Evolutionary conservation across 2,797 vertebrate genomes (phyloP), one percentile per base, ranked within the genome.

Genomic region (Labeo calbasu): DNA sequence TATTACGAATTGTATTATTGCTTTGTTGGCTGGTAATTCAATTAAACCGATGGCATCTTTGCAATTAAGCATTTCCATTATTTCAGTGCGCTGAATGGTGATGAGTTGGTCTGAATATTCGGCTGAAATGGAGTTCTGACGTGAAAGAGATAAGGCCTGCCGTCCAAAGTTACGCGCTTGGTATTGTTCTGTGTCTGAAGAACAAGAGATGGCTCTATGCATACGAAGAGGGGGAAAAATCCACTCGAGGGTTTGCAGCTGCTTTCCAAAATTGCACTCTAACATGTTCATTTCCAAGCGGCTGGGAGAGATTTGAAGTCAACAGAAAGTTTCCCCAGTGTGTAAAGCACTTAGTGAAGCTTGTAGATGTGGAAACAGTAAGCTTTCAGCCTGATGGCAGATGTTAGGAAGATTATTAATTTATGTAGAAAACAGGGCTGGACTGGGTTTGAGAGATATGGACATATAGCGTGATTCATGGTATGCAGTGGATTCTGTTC

Each of bases 1-100:
- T 81, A 81, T 78, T 88, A 75, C 75, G 36, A 84, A 78, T 88
- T 86, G 83, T 87, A 75, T 87, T 88, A 83, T 71, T 86, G 84
- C 87, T 89, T 90, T 90, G 89, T 89, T 72, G 51, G 88, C 90
- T 90, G 89, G 85, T 94, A 94, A 95, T 95, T 95, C 88, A 95
- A 95, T 95, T 94, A 94, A 92, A 91, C 86, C 91, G 93, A 94
- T 95, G 92, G 89, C 94, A 94, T 95, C 94, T 95, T 90, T 86
- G 87, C 93, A 94, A 94, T 95, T 94, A 94, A 90, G 91, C 91
- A 91, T 94, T 94, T 91, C 90, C 93, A 93, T 94, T 94, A 94
- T 90, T 61, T 84, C 88, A 77, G 79, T 69, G 82, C 86, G 88
- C 85, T 69, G 36, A 87, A 61, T 91, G 88, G 88, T 83, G 91